These are phyloP conservation scores for Epirrhoe tristata DNA, from an alignment of 2,888 invertebrate genomes.

Conservation along the genomic window DNA sequence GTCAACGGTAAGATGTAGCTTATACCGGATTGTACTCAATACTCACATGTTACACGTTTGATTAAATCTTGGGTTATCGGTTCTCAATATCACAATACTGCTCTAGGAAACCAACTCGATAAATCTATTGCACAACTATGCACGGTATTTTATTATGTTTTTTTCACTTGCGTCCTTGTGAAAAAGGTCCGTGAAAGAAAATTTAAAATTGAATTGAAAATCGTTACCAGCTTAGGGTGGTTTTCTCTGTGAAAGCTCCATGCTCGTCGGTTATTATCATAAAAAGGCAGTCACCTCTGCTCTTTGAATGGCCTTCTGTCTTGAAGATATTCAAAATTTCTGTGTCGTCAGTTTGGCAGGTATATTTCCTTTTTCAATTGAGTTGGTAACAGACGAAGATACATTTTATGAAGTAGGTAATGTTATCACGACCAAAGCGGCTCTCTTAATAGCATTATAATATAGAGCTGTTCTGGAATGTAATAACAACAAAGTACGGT, in stretches of 20 bases:
- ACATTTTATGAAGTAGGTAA: background rate
- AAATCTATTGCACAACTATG: background rate
- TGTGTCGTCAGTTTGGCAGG: background rate
- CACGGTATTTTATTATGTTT: background rate
- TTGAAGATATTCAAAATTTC: slow-evolving; percentile 1
- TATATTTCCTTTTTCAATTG: slow-evolving; percentile 6
- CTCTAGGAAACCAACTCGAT: background rate
- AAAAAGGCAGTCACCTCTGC: slow-evolving; percentile 18
- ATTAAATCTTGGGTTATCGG: background rate
- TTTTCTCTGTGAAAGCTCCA: background rate
- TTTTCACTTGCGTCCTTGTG: background rate
- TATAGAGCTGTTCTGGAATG: background rate
- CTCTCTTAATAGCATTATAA: background rate
- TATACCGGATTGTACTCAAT: background rate
- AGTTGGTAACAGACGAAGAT: background rate
- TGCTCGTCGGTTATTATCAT: slow-evolving; percentile 21
- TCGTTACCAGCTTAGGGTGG: slow-evolving; percentile 12
- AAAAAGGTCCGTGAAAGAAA: slow-evolving; percentile 7
- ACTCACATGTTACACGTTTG: background rate
- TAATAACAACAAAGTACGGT: background rate
- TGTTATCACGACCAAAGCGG: background rate
- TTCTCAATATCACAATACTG: background rate
- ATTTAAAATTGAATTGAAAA: slow-evolving; percentile 31
- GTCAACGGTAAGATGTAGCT: background rate
- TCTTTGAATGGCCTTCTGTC: slow-evolving; percentile 5